Evolutionary conservation across 2,113 vertebrate species (phyloP).

Genomic region (Pithys albifrons): DNA sequence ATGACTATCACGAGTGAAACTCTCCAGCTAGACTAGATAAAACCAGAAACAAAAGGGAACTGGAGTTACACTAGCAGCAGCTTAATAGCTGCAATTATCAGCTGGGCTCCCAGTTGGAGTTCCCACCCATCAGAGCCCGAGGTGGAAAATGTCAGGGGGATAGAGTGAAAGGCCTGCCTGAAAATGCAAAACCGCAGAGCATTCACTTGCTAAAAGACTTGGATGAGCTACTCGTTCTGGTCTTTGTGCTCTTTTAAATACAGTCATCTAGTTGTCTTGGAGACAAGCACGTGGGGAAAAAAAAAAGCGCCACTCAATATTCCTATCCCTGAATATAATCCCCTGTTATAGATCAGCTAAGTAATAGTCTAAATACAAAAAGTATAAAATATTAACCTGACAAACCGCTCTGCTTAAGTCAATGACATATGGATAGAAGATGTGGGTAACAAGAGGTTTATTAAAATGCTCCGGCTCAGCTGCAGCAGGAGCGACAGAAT

Average conservation of each 20-base stretch:
- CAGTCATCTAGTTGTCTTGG: constrained; percentile 76
- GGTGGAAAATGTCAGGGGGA: constrained; percentile 68
- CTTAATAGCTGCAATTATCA: constrained; percentile 79
- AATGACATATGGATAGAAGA: constrained; percentile 33
- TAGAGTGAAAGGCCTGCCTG: constrained; percentile 77
- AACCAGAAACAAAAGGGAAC: constrained; percentile 81
- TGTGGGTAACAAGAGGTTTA: constrained; percentile 52
- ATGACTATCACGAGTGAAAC: constrained; percentile 77
- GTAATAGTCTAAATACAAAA: constrained; percentile 41
- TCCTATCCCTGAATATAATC: not conserved
- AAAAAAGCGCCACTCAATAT: not conserved
- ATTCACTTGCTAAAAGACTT: constrained; percentile 85
- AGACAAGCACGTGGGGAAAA: constrained; percentile 66
- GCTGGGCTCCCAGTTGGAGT: constrained; percentile 72
- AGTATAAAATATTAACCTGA: constrained; percentile 39
- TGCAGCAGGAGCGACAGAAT: not conserved
- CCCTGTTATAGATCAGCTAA: constrained; percentile 17
- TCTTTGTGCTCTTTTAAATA: constrained; percentile 79
- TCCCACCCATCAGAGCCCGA: constrained; percentile 75
- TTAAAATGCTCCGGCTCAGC: constrained; percentile 10
- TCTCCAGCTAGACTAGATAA: constrained; percentile 79
- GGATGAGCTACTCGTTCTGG: constrained; percentile 76
- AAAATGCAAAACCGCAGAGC: constrained; percentile 76
- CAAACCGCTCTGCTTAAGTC: constrained; percentile 45
- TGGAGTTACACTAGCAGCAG: constrained; percentile 76